Conservation (phyloP, 2,888 invertebrate genomes). For the Spicauda simplicius region DNA sequence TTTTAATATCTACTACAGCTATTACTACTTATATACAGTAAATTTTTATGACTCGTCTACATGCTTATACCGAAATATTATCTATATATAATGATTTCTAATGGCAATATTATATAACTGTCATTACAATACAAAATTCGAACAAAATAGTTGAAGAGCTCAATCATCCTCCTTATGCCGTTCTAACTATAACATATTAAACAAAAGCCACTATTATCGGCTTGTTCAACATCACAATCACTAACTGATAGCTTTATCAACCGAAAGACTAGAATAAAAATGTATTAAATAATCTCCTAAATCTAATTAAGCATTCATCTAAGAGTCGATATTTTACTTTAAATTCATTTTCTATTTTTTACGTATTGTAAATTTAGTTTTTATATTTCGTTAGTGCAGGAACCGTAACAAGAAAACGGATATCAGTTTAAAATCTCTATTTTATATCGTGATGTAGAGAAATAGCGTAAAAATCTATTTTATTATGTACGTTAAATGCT, state of each 20-base stretch:
- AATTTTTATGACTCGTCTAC: conserved; percentile 9
- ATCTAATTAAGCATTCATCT: conserved; percentile 24
- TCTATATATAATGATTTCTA: conserved; percentile 11
- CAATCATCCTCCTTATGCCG: conserved; percentile 10
- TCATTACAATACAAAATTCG: conserved; percentile 13
- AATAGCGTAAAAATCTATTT: background rate
- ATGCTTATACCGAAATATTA: background rate
- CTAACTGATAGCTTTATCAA: conserved; percentile 29
- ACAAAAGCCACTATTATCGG: conserved; percentile 7
- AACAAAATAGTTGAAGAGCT: background rate
- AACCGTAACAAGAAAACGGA: background rate
- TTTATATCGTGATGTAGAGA: conserved; percentile 2
- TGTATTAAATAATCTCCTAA: conserved; percentile 36
- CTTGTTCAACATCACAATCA: conserved; percentile 25
- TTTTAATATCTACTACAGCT: background rate
- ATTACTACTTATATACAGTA: conserved; percentile 18
- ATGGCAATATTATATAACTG: conserved; percentile 5
- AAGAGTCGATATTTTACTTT: conserved; percentile 13
- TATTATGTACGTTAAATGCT: background rate
- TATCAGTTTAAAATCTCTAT: background rate
- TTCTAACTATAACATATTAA: conserved; percentile 4
- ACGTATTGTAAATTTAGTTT: conserved; percentile 1
- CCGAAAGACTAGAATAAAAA: conserved; percentile 42
- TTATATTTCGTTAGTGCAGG: background rate
- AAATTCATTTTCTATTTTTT: conserved; percentile 7